Conservation (phyloP, 2,888 invertebrate species). For the Calameuta pallipes region DNA sequence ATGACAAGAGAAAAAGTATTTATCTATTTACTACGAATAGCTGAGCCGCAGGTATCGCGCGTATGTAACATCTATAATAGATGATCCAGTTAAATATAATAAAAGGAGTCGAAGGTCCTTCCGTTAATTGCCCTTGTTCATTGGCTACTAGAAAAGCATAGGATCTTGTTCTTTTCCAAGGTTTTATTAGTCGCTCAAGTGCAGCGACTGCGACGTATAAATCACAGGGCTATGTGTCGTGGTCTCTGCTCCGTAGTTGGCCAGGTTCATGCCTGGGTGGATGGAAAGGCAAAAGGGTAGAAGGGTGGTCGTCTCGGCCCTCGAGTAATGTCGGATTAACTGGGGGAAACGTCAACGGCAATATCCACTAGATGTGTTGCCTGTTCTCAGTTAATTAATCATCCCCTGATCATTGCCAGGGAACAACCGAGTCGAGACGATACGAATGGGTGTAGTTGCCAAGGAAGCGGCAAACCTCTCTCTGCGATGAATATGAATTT, state of each 20-base stretch:
- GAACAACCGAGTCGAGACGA: neutral
- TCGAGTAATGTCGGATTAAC: conserved; percentile 11
- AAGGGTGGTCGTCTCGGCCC: neutral
- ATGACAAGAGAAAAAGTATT: neutral
- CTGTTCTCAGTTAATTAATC: conserved; percentile 17
- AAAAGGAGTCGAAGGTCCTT: neutral
- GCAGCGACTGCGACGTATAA: conserved; percentile 15
- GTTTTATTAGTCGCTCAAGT: conserved; percentile 18
- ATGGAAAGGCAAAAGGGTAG: neutral
- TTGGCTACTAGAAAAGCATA: neutral
- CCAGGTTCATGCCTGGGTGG: neutral
- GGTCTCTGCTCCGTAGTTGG: conserved; percentile 7
- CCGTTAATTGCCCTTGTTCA: neutral
- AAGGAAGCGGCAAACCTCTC: neutral
- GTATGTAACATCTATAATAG: neutral
- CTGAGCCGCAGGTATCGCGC: neutral
- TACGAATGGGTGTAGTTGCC: neutral
- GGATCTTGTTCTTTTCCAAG: conserved; percentile 1
- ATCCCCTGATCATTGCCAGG: conserved; percentile 18
- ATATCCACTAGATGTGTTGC: conserved; percentile 14
- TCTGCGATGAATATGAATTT: neutral
- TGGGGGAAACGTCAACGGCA: conserved; percentile 13
- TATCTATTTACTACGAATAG: neutral
- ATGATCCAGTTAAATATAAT: neutral
- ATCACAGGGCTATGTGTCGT: conserved; percentile 13